phyloP scores from a whole-genome alignment of 2,888 invertebrate species.

The Agrotis puta region DNA sequence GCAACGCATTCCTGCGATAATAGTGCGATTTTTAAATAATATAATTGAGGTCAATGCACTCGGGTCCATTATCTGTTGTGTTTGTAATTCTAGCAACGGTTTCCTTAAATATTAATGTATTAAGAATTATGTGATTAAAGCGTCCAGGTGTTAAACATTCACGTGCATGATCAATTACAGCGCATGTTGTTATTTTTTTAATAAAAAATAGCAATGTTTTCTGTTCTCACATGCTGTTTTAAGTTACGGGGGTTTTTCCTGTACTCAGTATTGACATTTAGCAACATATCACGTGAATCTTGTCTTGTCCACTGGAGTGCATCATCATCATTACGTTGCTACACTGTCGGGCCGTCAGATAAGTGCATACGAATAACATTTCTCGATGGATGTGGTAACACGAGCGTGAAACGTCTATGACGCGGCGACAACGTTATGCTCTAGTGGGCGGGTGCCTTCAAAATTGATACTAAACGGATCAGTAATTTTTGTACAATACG shows the following conservation, averaged over 20 bases:
- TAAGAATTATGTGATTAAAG: not conserved
- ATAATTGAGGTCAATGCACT: constrained; percentile 59
- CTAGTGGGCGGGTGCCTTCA: constrained; percentile 33
- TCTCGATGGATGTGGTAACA: constrained; percentile 2
- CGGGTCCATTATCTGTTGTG: constrained; percentile 21
- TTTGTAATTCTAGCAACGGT: constrained; percentile 1
- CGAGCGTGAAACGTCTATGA: constrained; percentile 28
- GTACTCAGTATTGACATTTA: not conserved
- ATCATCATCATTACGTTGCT: constrained; percentile 10
- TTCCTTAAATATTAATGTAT: not conserved
- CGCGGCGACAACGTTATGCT: constrained; percentile 39
- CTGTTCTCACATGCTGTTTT: not conserved
- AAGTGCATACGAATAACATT: constrained; percentile 6
- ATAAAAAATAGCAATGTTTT: not conserved
- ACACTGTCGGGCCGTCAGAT: not conserved
- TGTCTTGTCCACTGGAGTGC: constrained; percentile 24
- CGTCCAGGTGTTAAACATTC: not conserved
- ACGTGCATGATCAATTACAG: not conserved
- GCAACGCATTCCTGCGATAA: constrained; percentile 50
- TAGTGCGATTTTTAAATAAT: constrained; percentile 56
- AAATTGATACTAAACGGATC: constrained; percentile 23
- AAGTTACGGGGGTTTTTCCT: constrained; percentile 22
- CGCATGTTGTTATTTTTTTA: not conserved
- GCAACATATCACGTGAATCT: constrained; percentile 2
- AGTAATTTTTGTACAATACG: constrained; percentile 18